phyloP scores from a whole-genome alignment of 2,113 vertebrate species.

The Corvus hawaiiensis region DNA sequence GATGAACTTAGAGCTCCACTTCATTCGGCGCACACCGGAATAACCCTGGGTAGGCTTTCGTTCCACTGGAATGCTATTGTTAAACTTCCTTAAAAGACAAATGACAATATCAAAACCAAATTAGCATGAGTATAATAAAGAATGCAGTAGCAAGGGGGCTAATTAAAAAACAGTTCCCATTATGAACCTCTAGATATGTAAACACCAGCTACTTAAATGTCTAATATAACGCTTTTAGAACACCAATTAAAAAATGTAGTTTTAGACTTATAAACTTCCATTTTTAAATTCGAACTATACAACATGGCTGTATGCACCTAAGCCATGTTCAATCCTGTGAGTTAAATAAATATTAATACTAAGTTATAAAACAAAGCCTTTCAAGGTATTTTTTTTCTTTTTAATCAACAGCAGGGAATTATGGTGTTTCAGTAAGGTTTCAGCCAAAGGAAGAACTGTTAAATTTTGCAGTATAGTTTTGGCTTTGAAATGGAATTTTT shows the following conservation, averaged over 20 bases:
- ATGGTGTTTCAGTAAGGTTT: not conserved
- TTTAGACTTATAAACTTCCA: not conserved
- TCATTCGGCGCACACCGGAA: not conserved
- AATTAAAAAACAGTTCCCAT: not conserved
- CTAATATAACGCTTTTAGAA: not conserved
- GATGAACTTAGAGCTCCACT: not conserved
- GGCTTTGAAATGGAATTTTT: constrained; percentile 11
- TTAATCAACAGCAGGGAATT: not conserved
- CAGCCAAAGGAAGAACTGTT: not conserved
- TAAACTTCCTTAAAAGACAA: constrained; percentile 11
- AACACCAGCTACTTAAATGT: not conserved
- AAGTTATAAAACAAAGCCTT: not conserved
- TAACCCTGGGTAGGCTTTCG: not conserved
- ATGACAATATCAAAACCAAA: not conserved
- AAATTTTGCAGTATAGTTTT: not conserved
- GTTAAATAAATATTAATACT: not conserved
- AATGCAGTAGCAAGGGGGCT: not conserved
- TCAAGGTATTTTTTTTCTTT: not conserved
- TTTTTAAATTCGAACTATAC: not conserved
- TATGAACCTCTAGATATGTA: not conserved
- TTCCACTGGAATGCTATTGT: not conserved
- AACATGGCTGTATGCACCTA: not conserved
- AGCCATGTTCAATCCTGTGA: not conserved
- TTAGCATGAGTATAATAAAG: not conserved
- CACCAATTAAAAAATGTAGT: not conserved